These are phyloP conservation scores for Blastobasis adustella DNA, from an alignment of 2,888 invertebrate genomes.

Conservation along the genomic window DNA sequence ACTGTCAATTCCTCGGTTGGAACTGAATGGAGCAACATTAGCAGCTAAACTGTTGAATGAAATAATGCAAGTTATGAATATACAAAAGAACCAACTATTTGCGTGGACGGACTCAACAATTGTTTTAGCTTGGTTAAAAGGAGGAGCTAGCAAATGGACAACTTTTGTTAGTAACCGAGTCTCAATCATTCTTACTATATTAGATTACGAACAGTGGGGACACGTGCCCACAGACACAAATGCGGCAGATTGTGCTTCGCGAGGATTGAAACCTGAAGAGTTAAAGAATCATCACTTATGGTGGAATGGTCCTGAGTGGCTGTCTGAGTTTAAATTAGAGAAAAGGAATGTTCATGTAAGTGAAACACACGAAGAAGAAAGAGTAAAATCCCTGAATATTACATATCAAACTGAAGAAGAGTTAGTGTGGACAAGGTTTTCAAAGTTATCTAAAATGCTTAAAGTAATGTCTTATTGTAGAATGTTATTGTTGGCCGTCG, in stretches of 20 bases:
- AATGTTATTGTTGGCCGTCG: too few species aligned
- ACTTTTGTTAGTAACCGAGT: conserved; percentile 1
- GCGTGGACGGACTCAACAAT: too few species aligned
- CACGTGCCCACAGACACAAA: conserved; percentile 6
- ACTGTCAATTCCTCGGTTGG: too few species aligned
- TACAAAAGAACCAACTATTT: too few species aligned
- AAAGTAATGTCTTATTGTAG: conserved; percentile 10
- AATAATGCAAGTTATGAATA: too few species aligned
- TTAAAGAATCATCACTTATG: conserved; percentile 1
- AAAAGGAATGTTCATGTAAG: background rate
- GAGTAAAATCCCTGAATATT: background rate
- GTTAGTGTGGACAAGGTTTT: conserved; percentile 11
- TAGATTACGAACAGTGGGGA: conserved; percentile 1
- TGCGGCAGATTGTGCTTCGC: conserved; percentile 1
- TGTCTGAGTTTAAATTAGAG: background rate
- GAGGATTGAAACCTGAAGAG: conserved; percentile 4
- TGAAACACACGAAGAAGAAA: background rate
- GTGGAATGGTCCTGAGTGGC: conserved; percentile 15
- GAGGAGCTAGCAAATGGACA: too few species aligned
- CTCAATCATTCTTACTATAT: background rate
- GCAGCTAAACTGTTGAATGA: too few species aligned
- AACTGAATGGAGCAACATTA: too few species aligned
- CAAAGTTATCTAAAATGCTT: conserved; percentile 8
- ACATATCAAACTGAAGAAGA: background rate
- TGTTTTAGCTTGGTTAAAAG: too few species aligned